Conservation (phyloP, 2,888 invertebrate genomes). For the Phyto melanocephala region DNA sequence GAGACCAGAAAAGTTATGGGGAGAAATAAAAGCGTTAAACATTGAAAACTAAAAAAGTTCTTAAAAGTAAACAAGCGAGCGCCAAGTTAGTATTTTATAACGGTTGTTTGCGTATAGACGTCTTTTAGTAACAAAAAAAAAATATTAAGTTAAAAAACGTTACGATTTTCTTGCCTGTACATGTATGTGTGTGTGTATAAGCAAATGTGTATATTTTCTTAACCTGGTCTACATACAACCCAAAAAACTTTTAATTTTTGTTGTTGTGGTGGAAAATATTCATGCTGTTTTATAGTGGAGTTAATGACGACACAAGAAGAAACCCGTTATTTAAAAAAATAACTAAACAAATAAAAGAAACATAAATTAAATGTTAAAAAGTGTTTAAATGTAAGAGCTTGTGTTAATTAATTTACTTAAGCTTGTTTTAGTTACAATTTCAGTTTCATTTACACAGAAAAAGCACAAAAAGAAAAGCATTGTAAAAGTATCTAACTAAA, state of each 20-base stretch:
- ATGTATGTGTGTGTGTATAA: neutral
- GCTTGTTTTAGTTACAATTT: conserved; percentile 19
- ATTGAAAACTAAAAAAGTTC: conserved; percentile 27
- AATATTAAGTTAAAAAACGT: conserved; percentile 16
- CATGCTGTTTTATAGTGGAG: neutral
- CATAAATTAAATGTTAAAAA: neutral
- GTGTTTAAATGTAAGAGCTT: neutral
- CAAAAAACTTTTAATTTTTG: conserved; percentile 1
- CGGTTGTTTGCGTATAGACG: conserved; percentile 79
- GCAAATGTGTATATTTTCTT: conserved; percentile 2
- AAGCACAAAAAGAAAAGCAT: neutral
- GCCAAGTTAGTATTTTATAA: conserved; percentile 75
- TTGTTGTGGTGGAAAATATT: neutral
- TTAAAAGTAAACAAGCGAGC: conserved; percentile 51
- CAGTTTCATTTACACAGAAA: conserved; percentile 37
- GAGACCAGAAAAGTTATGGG: conserved; percentile 19
- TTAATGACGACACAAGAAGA: conserved; percentile 52
- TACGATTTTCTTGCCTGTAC: neutral
- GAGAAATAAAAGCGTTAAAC: conserved; percentile 12
- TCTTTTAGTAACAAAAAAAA: conserved; percentile 63
- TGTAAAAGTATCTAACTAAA: conserved; percentile 7
- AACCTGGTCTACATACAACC: conserved; percentile 26
- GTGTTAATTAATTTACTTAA: neutral
- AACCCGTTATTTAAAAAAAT: conserved; percentile 46
- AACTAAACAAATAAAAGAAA: neutral